Base-by-base conservation (phyloP, 2,888 invertebrate species). In the Leptura quadrifasciata region DNA sequence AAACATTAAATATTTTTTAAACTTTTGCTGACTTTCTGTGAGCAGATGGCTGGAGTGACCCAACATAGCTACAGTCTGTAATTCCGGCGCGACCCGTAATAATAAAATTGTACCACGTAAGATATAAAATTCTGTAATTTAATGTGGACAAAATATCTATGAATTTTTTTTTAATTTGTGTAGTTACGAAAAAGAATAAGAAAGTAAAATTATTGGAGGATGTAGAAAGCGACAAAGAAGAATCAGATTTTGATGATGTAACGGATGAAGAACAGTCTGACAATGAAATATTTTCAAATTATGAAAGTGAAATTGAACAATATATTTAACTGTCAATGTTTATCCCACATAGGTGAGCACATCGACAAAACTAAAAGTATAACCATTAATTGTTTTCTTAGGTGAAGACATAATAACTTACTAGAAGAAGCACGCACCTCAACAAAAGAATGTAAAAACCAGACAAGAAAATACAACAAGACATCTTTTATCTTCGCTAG, bases 381-480 rank as follows among this genome's bases (percentile, higher is more conserved):
- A 6, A 8, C 6, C n/a, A 17, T 17, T 55, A n/a, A n/a, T 55
- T 3, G 8, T 17, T 55, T 8, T 55, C n/a, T 63, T 74, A 15
- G 64, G 69, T 57, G 70, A 75, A 27, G 64, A 75, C 55, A 24
- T 39, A 47, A 18, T 57, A n/a, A 70, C 35, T 3, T 39, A 57
- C 55, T 74, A 57, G 70, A 74, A 55, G 24, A 74, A 74, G 60
- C 52, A 24, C 5, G 18, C 54, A 20, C 68, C 68, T 39, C 20
- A 27, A 61, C 47, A 52, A 24, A 74, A 12, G 47, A 27, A 18
- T 15, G 31, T 17, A 18, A 52, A 55, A 31, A 63, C 63, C 0
- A 61, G 61, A 18, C 47, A 17, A 15, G 20, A 31, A 15, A 60
- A 60, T 60, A 21, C 18, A 3, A 17, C 52, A 15, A 68, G 60